Evolutionary conservation across 2,888 invertebrate species (phyloP), one percentile per base, ranked within the genome.

Genomic region (Hypomecis punctinalis): DNA sequence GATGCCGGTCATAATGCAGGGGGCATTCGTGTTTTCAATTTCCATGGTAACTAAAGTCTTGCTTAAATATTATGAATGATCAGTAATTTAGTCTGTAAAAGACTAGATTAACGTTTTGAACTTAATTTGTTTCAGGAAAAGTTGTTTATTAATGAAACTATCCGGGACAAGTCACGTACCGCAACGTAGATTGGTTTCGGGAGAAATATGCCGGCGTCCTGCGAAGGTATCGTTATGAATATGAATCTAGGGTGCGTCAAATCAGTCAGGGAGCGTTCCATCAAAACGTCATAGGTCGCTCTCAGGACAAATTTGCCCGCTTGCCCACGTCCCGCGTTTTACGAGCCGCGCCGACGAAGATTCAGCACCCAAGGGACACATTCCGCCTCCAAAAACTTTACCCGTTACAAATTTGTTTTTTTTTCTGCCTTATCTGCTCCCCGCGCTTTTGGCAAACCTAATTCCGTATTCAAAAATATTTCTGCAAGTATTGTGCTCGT

Each of bases 401-500:
- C 92, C 93, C 93, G 92, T 92, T 91, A 92, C 92, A 92, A 93
- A 92, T 93, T 93, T 91, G 92, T 93, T 93, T 93, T 92, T 90
- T 92, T 91, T 90, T 82, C 82, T 88, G 90, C 91, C 91, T 91
- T 93, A 91, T 92, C 91, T 92, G 91, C 89, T 86, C 88, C 91
- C 90, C 91, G 91, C 91, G 87, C 87, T 88, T 91, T 92, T 90
- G 91, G 86, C 91, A 89, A 90, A 92, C 93, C 93, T 93, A 93
- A 93, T 93, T 93, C 91, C 86, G 93, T 93, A 93, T 93, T 93
- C 93, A 93, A 93, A 93, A 93, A 93, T 93, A 92, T 93, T 91
- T 92, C 89, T 89, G 89, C 92, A 87, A 91, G 92, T 92, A 92
- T 93, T 92, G 93, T 93, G 86, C 86, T 90, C 86, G 91, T 89